Evolutionary conservation across 2,113 vertebrate species (phyloP), one percentile per base, ranked within the genome.

Genomic region (Hyla sarda): DNA sequence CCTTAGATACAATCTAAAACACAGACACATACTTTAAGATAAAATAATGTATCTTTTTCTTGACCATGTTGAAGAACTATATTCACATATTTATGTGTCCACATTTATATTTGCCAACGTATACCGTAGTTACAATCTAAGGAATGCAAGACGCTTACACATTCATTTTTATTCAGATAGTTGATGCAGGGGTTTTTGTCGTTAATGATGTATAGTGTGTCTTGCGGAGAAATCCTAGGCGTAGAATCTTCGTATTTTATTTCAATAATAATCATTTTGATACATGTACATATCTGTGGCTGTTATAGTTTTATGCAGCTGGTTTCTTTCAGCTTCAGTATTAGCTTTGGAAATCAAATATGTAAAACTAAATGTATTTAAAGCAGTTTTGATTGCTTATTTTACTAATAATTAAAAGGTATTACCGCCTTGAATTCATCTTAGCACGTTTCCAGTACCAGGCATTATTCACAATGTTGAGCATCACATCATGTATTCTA

Each of bases 321-420:
- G 89, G 88, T 92, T 89, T 90, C 89, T 85, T 90, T 90, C 91
- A 88, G 90, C 90, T 71, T 37, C 87, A 52, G 88, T 86, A 87
- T 90, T 90, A 89, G 81, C 89, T 93, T 91, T 90, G 87, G 91
- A 93, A 93, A 90, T 90, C 76, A 88, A 89, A 90, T 80, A 84
- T 83, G 89, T 87, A 67, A 82, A 90, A 90, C 71, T 89, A 89
- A 91, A 90, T 48, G 88, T 41, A 89, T 56, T 92, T 88, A 88
- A 90, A 10, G 30, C 87, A 84, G 84, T 71, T 87, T 88, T 82
- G 88, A 92, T 90, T 90, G 82, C 71, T 89, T 89, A 90, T 89
- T 92, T 87, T 87, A 85, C 88, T 89, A 88, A 86, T 13, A 88
- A 89, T 78, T 76, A 52, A 87, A 71, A 82, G 85, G 85, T 86